Percentiles rank a stretch among this genome's conserved stretches.
Conservation (phyloP, 2,113 vertebrate genomes). For the Platanista minor region DNA sequence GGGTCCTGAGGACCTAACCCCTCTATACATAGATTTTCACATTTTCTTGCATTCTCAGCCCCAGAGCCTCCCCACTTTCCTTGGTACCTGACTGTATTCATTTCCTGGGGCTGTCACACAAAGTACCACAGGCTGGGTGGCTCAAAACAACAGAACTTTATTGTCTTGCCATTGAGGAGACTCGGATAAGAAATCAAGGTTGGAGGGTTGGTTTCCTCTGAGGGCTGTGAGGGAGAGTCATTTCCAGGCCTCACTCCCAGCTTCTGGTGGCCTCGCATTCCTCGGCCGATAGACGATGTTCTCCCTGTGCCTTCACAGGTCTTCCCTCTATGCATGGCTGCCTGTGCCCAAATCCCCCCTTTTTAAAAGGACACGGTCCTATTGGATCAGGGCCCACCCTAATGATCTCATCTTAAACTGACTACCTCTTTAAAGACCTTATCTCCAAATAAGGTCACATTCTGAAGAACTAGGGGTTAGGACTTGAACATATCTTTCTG, state of each 20-base stretch:
- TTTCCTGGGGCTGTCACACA: not conserved
- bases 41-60: not conserved
- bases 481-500: not conserved
- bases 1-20: not conserved
- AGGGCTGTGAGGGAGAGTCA: not conserved
- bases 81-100: not conserved
- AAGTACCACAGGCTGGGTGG: fast-evolving
- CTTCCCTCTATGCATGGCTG: not conserved
- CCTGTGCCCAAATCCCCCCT: not conserved
- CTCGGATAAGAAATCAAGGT: not conserved
- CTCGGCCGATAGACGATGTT: too few relatives aligned
- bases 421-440: not conserved
- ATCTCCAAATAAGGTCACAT: not conserved
- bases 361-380: not conserved
- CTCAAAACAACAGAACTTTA: not conserved
- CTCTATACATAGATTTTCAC: not conserved
- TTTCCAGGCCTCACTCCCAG: too few relatives aligned
- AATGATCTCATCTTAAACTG: not conserved
- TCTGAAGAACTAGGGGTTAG: not conserved
- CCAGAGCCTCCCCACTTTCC: too few relatives aligned
- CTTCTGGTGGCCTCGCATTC: not conserved
- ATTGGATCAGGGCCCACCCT: not conserved
- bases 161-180: not conserved
- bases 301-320: not conserved
- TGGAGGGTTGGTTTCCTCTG: too few relatives aligned